Base-by-base conservation (phyloP, 2,113 vertebrate genomes). In the Andinoacara biseriatus region DNA sequence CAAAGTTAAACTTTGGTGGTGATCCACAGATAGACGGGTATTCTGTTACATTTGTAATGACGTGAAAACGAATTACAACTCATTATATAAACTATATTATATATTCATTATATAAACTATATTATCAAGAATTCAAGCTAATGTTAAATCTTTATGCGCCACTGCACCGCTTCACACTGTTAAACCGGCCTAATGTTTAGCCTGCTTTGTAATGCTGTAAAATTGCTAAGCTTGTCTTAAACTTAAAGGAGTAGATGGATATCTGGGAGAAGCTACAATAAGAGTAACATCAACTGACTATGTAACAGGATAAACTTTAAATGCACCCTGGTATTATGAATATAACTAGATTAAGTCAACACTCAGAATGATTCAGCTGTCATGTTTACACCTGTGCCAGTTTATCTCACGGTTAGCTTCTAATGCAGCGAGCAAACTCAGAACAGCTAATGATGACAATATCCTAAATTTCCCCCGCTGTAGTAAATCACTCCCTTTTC, bases 1-100 rank as follows among this genome's bases (percentile, higher is more conserved):
- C 22, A 3, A 17, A 69, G 80, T 84, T 78, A 43, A 40, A 77
- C 58, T 52, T 82, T 82, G 31, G 33, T 87, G 60, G 59, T 69
- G 61, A 82, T 87, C 62, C 29, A 76, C 33, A 11, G n/a, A 31
- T 72, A 63, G 59, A 82, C 57, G 17, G 24, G 8, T 59, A 49
- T 63, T 54, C 81, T 80, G 22, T 80, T 60, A 24, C n/a, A 43
- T 35, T 11, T 7, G 11, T 78, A 82, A 60, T 74, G 15, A 76
- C 46, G 18, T 29, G 38, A 3, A 86, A 49, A 58, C 46, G 31
- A 54, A 26, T 3, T 26, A 26, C 26, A 26, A 26, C 26, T 26
- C 26, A 26, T 26, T 10, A 38, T 10, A 38, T 38, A 38, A 38
- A 10, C 35, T 10, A 38, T 38, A 38, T 38, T 38, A 38, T 9